Conservation (phyloP, 2,888 invertebrate genomes). For the Sphaerophoria rueppellii region DNA sequence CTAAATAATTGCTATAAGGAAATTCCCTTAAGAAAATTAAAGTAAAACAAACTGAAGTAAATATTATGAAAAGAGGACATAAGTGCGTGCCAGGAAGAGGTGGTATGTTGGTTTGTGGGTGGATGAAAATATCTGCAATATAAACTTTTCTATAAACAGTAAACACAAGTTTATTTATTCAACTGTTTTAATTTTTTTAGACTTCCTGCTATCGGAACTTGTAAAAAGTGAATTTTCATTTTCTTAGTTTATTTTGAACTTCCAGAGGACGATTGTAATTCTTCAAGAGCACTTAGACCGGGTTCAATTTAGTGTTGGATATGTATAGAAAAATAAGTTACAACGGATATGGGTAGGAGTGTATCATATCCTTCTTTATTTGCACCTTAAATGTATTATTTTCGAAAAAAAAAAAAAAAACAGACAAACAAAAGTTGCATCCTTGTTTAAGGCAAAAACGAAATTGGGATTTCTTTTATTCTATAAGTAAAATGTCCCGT, state of each 20-base stretch:
- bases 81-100: conserved; percentile 55
- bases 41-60: conserved; percentile 18
- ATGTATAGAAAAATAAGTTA: conserved; percentile 35
- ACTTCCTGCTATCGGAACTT: conserved; percentile 23
- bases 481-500: too few species aligned
- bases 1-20: conserved; percentile 5
- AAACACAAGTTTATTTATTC: conserved; percentile 54
- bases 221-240: background rate
- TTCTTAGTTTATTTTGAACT: conserved; percentile 28
- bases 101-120: conserved; percentile 4
- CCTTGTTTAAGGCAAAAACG: too few species aligned
- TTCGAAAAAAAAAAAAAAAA: background rate
- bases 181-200: conserved; percentile 44
- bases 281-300: conserved; percentile 9
- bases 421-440: too few species aligned
- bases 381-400: too few species aligned
- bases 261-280: conserved; percentile 7
- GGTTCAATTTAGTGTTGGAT: background rate
- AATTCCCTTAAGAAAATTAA: conserved; percentile 20
- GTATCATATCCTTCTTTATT: background rate
- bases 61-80: conserved; percentile 34
- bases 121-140: conserved; percentile 43
- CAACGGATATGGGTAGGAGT: conserved; percentile 13
- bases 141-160: conserved; percentile 55
- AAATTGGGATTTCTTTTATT: too few species aligned